Percentiles rank a stretch among this genome's conserved stretches.
These are phyloP conservation scores for Dromius quadrimaculatus DNA, from an alignment of 2,888 invertebrate species.

Conservation along the genomic window DNA sequence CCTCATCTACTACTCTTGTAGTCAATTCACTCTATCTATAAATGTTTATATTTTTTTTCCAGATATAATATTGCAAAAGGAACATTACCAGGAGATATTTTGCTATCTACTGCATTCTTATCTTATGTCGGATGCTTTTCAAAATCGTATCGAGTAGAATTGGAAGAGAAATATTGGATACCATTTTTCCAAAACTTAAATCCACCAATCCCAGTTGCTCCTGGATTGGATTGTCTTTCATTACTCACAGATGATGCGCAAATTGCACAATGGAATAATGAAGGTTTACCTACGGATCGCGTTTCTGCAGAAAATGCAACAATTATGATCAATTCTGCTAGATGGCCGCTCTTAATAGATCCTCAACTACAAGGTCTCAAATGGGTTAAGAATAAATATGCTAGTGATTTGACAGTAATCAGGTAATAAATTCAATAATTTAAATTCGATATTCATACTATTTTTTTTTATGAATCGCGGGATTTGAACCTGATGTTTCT, in stretches of 20 bases:
- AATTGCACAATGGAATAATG: constrained; percentile 95
- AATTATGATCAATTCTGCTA: constrained; percentile 87
- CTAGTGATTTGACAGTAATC: constrained; percentile 77
- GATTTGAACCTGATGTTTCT: no score
- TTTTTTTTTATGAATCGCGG: no score
- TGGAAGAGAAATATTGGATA: constrained; percentile 84
- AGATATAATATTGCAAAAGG: constrained; percentile 78
- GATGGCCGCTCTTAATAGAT: constrained; percentile 97
- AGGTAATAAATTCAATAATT: no score
- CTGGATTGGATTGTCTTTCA: constrained; percentile 83
- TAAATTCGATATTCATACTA: no score
- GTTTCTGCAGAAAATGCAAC: constrained; percentile 97
- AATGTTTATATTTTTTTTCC: no score
- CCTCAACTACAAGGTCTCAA: constrained; percentile 92
- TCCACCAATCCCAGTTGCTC: constrained; percentile 83
- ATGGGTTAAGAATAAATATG: constrained; percentile 94
- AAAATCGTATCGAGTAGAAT: constrained; percentile 81
- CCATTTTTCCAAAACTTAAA: constrained; percentile 80
- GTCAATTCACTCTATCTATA: no score
- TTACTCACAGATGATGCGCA: constrained; percentile 93
- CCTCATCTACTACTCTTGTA: no score
- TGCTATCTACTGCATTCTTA: constrained; percentile 91
- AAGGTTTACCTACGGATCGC: constrained; percentile 89
- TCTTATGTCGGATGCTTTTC: constrained; percentile 96
- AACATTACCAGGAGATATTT: constrained; percentile 89